These are phyloP conservation scores for Steinernema carpocapsae DNA, from an alignment of 2,888 invertebrate species.

Conservation along the genomic window DNA sequence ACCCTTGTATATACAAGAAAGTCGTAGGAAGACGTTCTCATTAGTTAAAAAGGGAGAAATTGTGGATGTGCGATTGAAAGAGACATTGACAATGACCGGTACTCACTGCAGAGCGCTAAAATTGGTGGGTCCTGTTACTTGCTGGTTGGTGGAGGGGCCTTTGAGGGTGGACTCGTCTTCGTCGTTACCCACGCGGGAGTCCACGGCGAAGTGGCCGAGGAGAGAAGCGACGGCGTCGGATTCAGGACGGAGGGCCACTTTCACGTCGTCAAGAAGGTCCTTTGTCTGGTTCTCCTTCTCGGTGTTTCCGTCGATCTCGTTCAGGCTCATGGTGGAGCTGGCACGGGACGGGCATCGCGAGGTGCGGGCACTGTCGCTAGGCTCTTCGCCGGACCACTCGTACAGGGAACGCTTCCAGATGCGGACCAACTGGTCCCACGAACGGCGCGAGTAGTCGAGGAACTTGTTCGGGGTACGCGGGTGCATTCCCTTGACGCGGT, in stretches of 20 bases:
- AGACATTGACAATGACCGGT: neutral
- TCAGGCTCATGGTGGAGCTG: conserved; percentile 39
- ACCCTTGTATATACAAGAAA: neutral
- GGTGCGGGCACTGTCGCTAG: conserved; percentile 60
- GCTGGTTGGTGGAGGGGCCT: conserved; percentile 43
- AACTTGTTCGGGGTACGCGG: conserved; percentile 89
- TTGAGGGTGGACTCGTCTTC: conserved; percentile 63
- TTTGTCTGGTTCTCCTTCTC: conserved; percentile 17
- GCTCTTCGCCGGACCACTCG: conserved; percentile 64
- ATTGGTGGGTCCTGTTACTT: conserved; percentile 53
- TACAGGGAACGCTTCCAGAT: conserved; percentile 63
- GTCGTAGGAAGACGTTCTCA: neutral
- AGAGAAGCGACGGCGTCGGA: conserved; percentile 65
- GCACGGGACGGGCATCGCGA: conserved; percentile 44
- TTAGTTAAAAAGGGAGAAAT: neutral
- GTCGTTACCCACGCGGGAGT: conserved; percentile 48
- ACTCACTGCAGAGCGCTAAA: conserved; percentile 43
- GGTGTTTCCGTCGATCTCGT: conserved; percentile 37
- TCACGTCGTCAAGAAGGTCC: conserved; percentile 11
- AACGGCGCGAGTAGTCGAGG: conserved; percentile 85
- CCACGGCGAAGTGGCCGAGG: conserved; percentile 63
- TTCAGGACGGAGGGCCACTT: conserved; percentile 40
- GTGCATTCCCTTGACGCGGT: conserved; percentile 72
- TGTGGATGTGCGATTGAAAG: no score
- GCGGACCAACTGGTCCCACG: conserved; percentile 81